These are phyloP conservation scores for Psittacula derbiana DNA, from an alignment of 2,797 vertebrate genomes.

Conservation along the genomic window DNA sequence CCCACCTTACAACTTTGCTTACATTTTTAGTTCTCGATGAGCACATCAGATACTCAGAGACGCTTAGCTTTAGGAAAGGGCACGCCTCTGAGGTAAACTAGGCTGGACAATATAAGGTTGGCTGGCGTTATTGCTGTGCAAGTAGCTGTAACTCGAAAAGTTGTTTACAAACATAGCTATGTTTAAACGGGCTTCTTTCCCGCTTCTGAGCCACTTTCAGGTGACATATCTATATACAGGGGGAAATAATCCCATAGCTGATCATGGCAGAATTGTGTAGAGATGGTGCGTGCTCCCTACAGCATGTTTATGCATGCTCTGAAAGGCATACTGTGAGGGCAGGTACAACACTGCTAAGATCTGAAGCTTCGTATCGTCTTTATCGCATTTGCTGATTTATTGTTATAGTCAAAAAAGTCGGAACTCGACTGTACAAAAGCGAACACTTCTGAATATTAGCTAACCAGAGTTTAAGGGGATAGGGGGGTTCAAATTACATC, in stretches of 20 bases:
- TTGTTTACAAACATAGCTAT: conserved; percentile 4
- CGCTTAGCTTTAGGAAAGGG: not conserved
- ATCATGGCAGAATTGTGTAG: not conserved
- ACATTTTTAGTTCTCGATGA: not conserved
- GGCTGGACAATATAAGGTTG: not conserved
- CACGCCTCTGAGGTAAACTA: not conserved
- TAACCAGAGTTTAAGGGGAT: not conserved
- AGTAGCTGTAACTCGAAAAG: not conserved
- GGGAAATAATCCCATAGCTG: not conserved
- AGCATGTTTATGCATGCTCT: not conserved
- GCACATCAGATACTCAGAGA: not conserved
- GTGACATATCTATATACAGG: not conserved
- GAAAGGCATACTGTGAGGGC: not conserved
- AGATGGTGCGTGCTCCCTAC: not conserved
- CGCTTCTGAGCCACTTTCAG: not conserved
- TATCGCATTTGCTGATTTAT: not conserved
- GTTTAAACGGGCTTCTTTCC: not conserved
- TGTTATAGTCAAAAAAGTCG: not conserved
- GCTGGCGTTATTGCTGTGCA: not conserved
- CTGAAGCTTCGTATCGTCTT: not conserved
- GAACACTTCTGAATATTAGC: not conserved
- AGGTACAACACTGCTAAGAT: not conserved
- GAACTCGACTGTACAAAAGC: not conserved
- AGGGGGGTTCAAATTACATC: not conserved
- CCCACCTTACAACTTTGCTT: not conserved